Conservation (phyloP, 92 coral and sea anemone genomes). For the Zoanthus sociatus region DNA sequence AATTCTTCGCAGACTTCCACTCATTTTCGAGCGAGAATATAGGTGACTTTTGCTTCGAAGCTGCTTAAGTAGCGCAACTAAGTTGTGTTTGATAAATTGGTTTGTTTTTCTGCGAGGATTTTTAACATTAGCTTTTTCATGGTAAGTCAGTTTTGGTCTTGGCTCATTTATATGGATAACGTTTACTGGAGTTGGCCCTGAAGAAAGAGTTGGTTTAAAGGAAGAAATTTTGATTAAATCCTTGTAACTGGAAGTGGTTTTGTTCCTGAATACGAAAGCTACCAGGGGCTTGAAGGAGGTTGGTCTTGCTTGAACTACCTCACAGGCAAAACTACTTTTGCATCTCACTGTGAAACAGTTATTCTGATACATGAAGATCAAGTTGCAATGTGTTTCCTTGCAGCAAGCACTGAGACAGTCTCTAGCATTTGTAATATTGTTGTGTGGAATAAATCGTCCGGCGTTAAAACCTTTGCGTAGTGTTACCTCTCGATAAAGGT, state of each 20-base stretch:
- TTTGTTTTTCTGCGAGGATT: not conserved
- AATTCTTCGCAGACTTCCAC: constrained; percentile 15
- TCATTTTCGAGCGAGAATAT: constrained; percentile 31
- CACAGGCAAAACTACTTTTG: constrained; percentile 83
- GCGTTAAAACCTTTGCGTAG: constrained; percentile 89
- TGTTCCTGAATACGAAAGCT: constrained; percentile 81
- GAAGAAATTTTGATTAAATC: constrained; percentile 47
- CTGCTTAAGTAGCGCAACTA: constrained; percentile 11
- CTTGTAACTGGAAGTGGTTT: constrained; percentile 44
- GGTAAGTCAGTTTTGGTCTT: constrained; percentile 4
- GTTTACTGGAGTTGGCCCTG: constrained; percentile 63
- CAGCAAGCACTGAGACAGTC: constrained; percentile 89
- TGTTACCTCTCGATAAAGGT: constrained; percentile 83
- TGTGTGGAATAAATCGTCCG: constrained; percentile 82
- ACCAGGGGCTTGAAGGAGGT: constrained; percentile 80
- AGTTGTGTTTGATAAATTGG: constrained; percentile 7
- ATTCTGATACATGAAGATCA: constrained; percentile 86
- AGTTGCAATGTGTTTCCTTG: constrained; percentile 75
- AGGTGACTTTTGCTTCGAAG: constrained; percentile 11
- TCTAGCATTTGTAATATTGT: constrained; percentile 70
- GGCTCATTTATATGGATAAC: constrained; percentile 72
- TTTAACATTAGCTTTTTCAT: constrained; percentile 10
- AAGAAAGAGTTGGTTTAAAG: constrained; percentile 22
- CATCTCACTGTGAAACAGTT: constrained; percentile 93
- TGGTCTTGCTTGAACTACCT: constrained; percentile 81